Evolutionary conservation across 2,113 vertebrate species (phyloP).

Genomic region (Willisornis vidua): DNA sequence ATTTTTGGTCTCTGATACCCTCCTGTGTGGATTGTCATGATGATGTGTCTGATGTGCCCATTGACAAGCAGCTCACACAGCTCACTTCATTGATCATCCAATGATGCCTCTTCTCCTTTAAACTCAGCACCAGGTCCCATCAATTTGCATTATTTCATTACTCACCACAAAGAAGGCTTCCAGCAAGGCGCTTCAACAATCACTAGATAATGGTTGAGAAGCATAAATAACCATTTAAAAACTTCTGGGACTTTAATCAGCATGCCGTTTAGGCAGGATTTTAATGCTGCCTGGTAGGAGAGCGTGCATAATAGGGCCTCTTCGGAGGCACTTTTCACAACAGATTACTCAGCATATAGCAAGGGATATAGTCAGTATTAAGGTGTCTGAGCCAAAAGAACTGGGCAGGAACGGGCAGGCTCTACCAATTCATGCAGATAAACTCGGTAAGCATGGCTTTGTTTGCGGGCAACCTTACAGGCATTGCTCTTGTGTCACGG

Average conservation of each 20-base stretch:
- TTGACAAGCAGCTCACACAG: neutral
- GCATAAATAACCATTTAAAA: conserved; percentile 45
- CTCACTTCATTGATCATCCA: neutral
- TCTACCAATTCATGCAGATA: conserved; percentile 36
- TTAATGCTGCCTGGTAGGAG: conserved; percentile 43
- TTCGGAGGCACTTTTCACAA: conserved; percentile 44
- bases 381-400: conserved; percentile 60
- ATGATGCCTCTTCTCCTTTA: neutral
- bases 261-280: conserved; percentile 10
- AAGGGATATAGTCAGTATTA: conserved; percentile 56
- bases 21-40: neutral
- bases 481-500: conserved; percentile 44
- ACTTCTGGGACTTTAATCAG: conserved; percentile 52
- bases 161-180: conserved; percentile 43
- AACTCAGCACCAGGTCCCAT: neutral
- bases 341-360: conserved; percentile 62
- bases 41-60: rapidly evolving
- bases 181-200: conserved; percentile 23
- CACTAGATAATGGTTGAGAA: conserved; percentile 47
- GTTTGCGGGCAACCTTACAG: conserved; percentile 37
- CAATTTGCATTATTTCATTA: conserved; percentile 44
- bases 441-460: conserved; percentile 33
- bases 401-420: conserved; percentile 52
- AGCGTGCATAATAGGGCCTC: conserved; percentile 25
- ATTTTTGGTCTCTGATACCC: neutral